Base-by-base conservation (phyloP, 2,113 vertebrate genomes). In the Thymallus thymallus region DNA sequence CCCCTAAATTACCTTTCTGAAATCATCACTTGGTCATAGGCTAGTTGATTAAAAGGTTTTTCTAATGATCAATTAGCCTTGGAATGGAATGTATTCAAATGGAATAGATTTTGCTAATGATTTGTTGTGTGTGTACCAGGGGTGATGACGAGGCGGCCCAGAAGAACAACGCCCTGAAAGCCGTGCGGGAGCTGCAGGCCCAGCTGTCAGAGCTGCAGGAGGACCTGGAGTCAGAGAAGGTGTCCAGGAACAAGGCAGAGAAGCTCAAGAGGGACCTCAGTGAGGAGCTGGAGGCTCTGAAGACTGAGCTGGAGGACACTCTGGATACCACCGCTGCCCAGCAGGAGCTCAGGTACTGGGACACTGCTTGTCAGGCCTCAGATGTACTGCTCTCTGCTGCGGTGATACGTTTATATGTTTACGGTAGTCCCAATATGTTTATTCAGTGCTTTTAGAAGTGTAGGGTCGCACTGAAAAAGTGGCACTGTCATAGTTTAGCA, bases 321-420 rank as follows among this genome's bases (percentile, higher is more conserved):
- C 89, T 99, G 91, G 98, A 99, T 58, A 99, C 97, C 67, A 99
- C 98, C 0, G 98, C 98, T 0, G 96, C 98, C 10, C 98, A 99
- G 86, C 98, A 99, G 75, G 98, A 99, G 48, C 94, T 99, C 56
- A 97, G 98, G 98, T 98, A 81, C 73, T 12, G 3, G 48, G 3
- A 51, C 16, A 18, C 13, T 51, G 48, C 16, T 51, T 51, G 13
- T 16, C 48, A 46, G 2, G 12, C 1, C 45, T 46, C 9, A 41
- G 35, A 1, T 41, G 35, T 12, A 41, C 35, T 41, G 35, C 35
- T 41, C 35, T 41, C 2, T 41, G 35, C 35, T 41, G 35, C 35
- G 9, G 1, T 41, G 35, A 41, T 10, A 10, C 9, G 35, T 9
- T 41, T 41, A 41, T 41, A 35, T 41, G 35, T 41, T 41, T 41